phyloP scores from a whole-genome alignment of 2,888 invertebrate genomes.

The Melipona bicolor region DNA sequence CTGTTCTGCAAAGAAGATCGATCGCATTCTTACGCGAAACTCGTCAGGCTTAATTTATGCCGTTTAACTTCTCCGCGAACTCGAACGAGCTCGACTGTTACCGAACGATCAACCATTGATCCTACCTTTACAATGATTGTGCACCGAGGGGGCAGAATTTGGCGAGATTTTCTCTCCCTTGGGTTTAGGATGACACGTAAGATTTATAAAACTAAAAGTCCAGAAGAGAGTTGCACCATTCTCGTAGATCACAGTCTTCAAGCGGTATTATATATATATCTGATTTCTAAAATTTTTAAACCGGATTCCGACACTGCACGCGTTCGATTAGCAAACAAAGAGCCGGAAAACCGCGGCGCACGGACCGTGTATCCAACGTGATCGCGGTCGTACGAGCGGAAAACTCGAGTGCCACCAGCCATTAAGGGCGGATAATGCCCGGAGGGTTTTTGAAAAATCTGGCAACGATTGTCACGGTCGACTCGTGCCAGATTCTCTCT shows the following conservation, averaged over 20 bases:
- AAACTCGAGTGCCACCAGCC: slow-evolving; percentile 30
- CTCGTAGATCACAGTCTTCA: no score
- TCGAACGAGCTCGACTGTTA: background rate
- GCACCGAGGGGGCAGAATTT: no score
- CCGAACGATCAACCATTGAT: no score
- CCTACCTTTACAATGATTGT: no score
- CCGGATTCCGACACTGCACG: no score
- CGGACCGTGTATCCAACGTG: background rate
- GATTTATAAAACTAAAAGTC: no score
- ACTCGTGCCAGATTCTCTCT: slow-evolving; percentile 56
- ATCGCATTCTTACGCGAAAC: background rate
- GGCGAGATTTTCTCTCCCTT: no score
- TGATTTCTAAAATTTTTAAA: no score
- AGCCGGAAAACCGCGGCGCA: background rate
- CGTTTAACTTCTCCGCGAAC: background rate
- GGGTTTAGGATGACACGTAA: no score
- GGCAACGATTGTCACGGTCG: slow-evolving; percentile 64
- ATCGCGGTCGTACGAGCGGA: background rate
- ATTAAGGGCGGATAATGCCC: slow-evolving; percentile 52
- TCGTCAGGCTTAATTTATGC: background rate
- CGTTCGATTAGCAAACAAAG: background rate
- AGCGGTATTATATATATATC: no score
- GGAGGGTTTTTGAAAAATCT: slow-evolving; percentile 58
- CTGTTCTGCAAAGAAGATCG: background rate
- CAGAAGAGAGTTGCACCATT: no score